A percentile compares a stretch with the other conserved stretches of the same genome.
Evolutionary conservation across 2,113 vertebrate species (phyloP).

Genomic region (Lethenteron reissneri): DNA sequence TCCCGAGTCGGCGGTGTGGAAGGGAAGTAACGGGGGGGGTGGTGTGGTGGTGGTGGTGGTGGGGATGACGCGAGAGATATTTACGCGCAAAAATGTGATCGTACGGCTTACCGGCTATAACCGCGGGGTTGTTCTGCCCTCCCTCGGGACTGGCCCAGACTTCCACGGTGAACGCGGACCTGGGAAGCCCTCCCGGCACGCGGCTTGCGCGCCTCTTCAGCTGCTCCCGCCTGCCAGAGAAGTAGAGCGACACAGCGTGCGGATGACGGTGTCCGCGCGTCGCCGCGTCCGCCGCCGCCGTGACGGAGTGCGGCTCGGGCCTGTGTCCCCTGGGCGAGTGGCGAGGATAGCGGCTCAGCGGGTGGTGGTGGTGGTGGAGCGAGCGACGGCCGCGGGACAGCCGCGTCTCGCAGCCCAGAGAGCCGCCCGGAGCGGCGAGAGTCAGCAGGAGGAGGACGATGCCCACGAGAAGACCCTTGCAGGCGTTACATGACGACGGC

Average conservation of each 20-base stretch:
- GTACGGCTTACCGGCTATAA: conserved; percentile 50
- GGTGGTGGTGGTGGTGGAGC: conserved; percentile 1
- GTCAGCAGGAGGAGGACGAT: not conserved
- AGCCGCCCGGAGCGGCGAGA: conserved; percentile 9
- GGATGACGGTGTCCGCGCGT: conserved; percentile 16
- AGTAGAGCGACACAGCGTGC: conserved; percentile 42
- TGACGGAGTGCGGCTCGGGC: conserved; percentile 6
- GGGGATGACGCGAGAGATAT: no score
- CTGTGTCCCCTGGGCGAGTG: conserved; percentile 23
- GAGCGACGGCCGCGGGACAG: conserved; percentile 5
- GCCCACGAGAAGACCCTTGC: not conserved
- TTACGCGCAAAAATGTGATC: no score
- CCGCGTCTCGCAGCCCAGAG: conserved; percentile 9
- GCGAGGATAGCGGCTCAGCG: conserved; percentile 7
- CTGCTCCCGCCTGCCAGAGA: conserved; percentile 41
- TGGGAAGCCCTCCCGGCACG: conserved; percentile 29
- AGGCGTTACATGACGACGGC: not conserved
- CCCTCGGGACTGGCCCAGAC: conserved; percentile 70
- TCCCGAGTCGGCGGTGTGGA: no score
- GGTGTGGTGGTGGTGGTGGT: no score
- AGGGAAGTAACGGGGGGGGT: no score
- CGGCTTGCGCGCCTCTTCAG: conserved; percentile 37
- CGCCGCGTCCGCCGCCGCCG: conserved; percentile 15
- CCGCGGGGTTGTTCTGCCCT: conserved; percentile 58
- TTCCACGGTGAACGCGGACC: conserved; percentile 51